Conservation (phyloP, 2,113 vertebrate genomes). For the Paedocypris sp. region DNA sequence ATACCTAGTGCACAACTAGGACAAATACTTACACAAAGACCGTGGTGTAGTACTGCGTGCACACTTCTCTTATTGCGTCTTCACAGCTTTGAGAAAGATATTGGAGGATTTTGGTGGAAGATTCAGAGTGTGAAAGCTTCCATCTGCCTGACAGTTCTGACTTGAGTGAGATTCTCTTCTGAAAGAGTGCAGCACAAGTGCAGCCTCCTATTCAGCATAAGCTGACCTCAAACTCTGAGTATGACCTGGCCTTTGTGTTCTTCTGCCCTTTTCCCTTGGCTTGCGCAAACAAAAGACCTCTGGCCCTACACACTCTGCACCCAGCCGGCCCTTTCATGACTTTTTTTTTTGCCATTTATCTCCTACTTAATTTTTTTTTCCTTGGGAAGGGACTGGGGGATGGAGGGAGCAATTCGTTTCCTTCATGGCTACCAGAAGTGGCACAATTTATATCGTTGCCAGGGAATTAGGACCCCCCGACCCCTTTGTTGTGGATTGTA, state of each 20-base stretch:
- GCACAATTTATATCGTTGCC: slow-evolving; percentile 81
- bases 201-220: slow-evolving; percentile 51
- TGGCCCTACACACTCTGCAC: slow-evolving; percentile 22
- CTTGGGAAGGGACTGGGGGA: slow-evolving; percentile 3
- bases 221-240: slow-evolving; percentile 67
- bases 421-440: slow-evolving; percentile 49
- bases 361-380: slow-evolving; percentile 40
- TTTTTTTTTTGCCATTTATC: slow-evolving; percentile 58
- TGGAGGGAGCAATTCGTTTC: slow-evolving; percentile 19
- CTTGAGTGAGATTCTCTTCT: slow-evolving; percentile 48
- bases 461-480: slow-evolving; percentile 74
- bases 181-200: slow-evolving; percentile 40
- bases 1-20: not conserved
- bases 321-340: slow-evolving; percentile 48
- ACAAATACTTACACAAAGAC: not conserved
- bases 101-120: not conserved
- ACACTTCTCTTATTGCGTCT: too few species aligned
- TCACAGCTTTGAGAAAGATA: too few species aligned
- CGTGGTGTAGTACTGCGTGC: too few species aligned
- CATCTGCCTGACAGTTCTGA: slow-evolving; percentile 35
- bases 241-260: slow-evolving; percentile 65
- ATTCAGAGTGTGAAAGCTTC: slow-evolving; percentile 12
- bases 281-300: slow-evolving; percentile 39
- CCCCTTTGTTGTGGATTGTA: slow-evolving; percentile 72
- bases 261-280: slow-evolving; percentile 61